Evolutionary conservation across 2,797 vertebrate species (phyloP), one percentile per base, ranked within the genome.

Genomic region (Arctocebus calabarensis): DNA sequence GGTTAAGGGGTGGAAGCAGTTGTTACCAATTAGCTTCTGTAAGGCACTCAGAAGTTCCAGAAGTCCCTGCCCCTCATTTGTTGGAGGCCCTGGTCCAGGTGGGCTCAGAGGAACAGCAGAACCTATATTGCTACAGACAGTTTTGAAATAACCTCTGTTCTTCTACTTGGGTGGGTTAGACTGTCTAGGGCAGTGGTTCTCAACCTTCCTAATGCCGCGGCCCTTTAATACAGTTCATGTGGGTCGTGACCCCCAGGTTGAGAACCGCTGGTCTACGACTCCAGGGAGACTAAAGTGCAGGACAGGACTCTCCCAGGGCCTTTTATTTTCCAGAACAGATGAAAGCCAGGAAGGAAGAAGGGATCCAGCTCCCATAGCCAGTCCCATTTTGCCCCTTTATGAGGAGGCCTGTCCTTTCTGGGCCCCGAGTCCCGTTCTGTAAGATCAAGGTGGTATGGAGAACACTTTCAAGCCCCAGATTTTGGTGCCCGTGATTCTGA

Each of bases 241-340:
- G 48, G 48, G 48, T 52, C 48, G 16, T 52, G 48, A 52, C 48
- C 48, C 48, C 16, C 48, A 52, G 48, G 48, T 52, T 52, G 48
- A 52, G 48, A 52, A 52, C 48, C 48, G 4, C 64, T 55, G 52
- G 32, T 52, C 55, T 48, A 7, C 32, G 32, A 7, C 73, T 73
- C 73, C 32, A 66, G 92, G 32, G 92, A 95, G 91, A 87, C 43
- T 34, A 73, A 93, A 73, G 45, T 77, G 82, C 61, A 59, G 48
- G 57, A 27, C 27, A 59, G 74, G 62, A 81, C 45, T 95, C 94
- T 64, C 84, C 66, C 62, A 85, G 62, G 61, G 34, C 17, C 59
- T 84, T 93, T 87, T 87, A n/a, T 74, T 25, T 82, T 29, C 45
- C 43, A 64, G 59, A 64, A 55, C 61, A 79, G 37, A 34, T 82